phyloP scores from a whole-genome alignment of 1,140 invertebrate species.

The Aphelenchoides avenae region DNA sequence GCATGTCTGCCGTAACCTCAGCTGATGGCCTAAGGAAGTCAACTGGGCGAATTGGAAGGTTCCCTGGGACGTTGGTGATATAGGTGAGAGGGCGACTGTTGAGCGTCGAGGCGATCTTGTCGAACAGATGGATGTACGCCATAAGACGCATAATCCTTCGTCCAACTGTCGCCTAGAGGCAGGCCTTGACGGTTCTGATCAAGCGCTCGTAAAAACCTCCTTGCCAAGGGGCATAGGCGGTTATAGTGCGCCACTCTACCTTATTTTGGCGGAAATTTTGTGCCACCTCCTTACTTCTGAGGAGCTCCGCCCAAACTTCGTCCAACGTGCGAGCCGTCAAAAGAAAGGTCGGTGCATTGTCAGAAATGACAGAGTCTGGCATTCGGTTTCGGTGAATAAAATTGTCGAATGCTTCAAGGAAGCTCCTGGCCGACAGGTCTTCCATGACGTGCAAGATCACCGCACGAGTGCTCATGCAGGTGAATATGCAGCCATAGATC shows the following conservation, averaged over 20 bases:
- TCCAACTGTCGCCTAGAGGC: conserved; percentile 8
- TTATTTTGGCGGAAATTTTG: conserved; percentile 9
- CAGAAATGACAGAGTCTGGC: conserved; percentile 16
- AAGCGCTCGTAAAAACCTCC: conserved; percentile 61
- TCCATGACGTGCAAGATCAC: conserved; percentile 14
- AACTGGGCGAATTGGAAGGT: conserved; percentile 9
- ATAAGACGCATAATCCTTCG: conserved; percentile 1
- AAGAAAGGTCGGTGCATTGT: conserved; percentile 15
- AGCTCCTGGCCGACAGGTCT: conserved; percentile 26
- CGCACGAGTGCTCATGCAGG: too few relatives aligned
- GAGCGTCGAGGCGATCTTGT: conserved; percentile 10
- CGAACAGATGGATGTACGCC: background rate
- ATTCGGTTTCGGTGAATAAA: conserved; percentile 14
- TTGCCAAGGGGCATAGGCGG: conserved; percentile 60
- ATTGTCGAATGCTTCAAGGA: too few relatives aligned
- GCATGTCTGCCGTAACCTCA: too few relatives aligned
- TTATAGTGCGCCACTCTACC: conserved; percentile 58
- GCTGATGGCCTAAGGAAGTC: conserved; percentile 15
- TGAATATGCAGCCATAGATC: conserved; percentile 39
- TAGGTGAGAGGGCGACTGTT: conserved; percentile 5
- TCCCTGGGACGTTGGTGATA: too few relatives aligned
- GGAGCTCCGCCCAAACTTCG: too few relatives aligned
- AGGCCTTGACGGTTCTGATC: conserved; percentile 47
- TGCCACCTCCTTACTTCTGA: too few relatives aligned
- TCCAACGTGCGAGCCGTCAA: conserved; percentile 3